phyloP scores from a whole-genome alignment of 2,113 vertebrate genomes.

The Ictalurus furcatus region DNA sequence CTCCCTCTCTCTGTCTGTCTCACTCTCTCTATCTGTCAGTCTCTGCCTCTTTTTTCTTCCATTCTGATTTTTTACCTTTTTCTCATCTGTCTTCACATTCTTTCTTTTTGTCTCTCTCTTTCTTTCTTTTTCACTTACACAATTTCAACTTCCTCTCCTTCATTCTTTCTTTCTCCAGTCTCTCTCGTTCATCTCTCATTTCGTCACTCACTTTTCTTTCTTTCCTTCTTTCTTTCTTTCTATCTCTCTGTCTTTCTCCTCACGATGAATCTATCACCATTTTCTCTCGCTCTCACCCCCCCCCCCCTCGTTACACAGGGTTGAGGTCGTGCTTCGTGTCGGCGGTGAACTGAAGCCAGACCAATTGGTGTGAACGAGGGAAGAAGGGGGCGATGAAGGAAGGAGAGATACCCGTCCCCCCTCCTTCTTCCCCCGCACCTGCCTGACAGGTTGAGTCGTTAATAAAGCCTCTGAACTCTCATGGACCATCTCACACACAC shows the following conservation, averaged over 20 bases:
- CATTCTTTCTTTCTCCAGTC: background rate
- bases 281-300: background rate
- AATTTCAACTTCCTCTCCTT: background rate
- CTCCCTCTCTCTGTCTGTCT: background rate
- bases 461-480: conserved; percentile 63
- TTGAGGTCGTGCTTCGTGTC: conserved; percentile 51
- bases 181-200: too few relatives aligned
- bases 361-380: conserved; percentile 59
- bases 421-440: conserved; percentile 55
- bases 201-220: background rate
- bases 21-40: too few relatives aligned
- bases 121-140: background rate
- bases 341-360: conserved; percentile 67
- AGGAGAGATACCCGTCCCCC: conserved; percentile 49
- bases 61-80: background rate
- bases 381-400: conserved; percentile 26
- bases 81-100: background rate
- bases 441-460: conserved; percentile 66
- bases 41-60: background rate
- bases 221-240: background rate
- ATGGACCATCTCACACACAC: background rate
- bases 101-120: background rate
- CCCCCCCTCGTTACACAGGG: conserved; percentile 40
- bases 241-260: background rate
- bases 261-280: background rate